Percentiles rank a stretch among this genome's conserved stretches.
These are phyloP conservation scores for Achlya flavicornis DNA, from an alignment of 2,888 invertebrate genomes.

Conservation along the genomic window DNA sequence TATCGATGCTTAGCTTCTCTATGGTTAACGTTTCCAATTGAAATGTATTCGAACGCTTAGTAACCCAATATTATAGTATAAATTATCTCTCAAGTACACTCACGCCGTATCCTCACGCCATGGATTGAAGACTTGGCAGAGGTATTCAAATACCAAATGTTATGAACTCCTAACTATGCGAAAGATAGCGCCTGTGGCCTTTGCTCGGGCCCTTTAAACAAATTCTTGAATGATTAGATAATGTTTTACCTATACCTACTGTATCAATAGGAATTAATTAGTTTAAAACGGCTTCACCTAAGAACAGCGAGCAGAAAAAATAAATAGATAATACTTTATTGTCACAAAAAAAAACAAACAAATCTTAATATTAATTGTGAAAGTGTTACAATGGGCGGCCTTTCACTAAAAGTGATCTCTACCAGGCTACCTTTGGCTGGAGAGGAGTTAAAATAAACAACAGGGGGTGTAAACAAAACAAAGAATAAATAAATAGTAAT, in stretches of 20 bases:
- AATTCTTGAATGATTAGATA: constrained; percentile 11
- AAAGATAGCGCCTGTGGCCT: constrained; percentile 10
- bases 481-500: too few species aligned
- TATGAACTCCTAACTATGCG: constrained; percentile 13
- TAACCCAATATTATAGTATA: constrained; percentile 9
- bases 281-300: too few species aligned
- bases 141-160: constrained; percentile 9
- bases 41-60: neutral
- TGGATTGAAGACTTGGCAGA: constrained; percentile 4
- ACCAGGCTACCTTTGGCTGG: too few species aligned
- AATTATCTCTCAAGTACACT: constrained; percentile 4
- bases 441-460: too few species aligned
- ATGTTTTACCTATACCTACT: constrained; percentile 1
- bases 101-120: constrained; percentile 11
- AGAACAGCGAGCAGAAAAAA: too few species aligned
- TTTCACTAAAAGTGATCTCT: too few species aligned
- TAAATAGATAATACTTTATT: too few species aligned
- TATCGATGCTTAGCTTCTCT: neutral
- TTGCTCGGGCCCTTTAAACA: constrained; percentile 10
- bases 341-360: too few species aligned
- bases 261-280: neutral
- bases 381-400: too few species aligned
- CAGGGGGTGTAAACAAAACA: too few species aligned
- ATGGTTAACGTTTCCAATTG: neutral
- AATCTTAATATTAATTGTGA: too few species aligned